Conservation (phyloP, 2,797 vertebrate species). For the Lepidocolaptes lacrymiger region DNA sequence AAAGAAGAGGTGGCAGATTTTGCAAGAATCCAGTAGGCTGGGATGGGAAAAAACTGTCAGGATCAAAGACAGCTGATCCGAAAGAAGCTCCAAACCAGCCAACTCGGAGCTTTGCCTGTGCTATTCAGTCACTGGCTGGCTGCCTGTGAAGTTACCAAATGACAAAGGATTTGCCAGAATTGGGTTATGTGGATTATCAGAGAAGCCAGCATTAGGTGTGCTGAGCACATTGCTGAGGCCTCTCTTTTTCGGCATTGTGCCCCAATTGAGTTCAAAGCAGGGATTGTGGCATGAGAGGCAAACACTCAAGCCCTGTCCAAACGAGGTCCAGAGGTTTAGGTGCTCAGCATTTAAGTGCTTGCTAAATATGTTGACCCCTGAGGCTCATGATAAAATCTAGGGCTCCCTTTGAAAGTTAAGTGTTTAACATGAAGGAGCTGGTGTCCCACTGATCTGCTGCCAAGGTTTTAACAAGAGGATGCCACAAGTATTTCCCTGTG, state of each 20-base stretch:
- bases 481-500: slow-evolving; percentile 13
- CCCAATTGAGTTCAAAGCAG: slow-evolving; percentile 19
- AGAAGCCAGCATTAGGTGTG: not conserved
- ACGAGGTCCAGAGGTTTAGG: slow-evolving; percentile 40
- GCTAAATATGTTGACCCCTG: slow-evolving; percentile 63
- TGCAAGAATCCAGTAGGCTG: not conserved
- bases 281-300: not conserved
- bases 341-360: slow-evolving; percentile 31
- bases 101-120: not conserved
- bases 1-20: not conserved
- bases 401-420: slow-evolving; percentile 62
- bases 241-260: not conserved
- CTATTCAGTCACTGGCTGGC: not conserved
- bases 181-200: not conserved
- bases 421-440: slow-evolving; percentile 24
- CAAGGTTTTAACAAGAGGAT: slow-evolving; percentile 49
- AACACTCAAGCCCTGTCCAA: not conserved
- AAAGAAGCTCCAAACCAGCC: not conserved
- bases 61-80: not conserved
- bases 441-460: slow-evolving; percentile 41
- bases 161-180: not conserved
- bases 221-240: not conserved
- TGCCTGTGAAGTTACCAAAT: slow-evolving; percentile 9
- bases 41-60: not conserved
- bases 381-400: slow-evolving; percentile 51